A percentile compares a stretch with the other conserved stretches of the same genome.
Evolutionary conservation across 2,888 invertebrate genomes (phyloP).

Genomic region (Polietes domitor): DNA sequence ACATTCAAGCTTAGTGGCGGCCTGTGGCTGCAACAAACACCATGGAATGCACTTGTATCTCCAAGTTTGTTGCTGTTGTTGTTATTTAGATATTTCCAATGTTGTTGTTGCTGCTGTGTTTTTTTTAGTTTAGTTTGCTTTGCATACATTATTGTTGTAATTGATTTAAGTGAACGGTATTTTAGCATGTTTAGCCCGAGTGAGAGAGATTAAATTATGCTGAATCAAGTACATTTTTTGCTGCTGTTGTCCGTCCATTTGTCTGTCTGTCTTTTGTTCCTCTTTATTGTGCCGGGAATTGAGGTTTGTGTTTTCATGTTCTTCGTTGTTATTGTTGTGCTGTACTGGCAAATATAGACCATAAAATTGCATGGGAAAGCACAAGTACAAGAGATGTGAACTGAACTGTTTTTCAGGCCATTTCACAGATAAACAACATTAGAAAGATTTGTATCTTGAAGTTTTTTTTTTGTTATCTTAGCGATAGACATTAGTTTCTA

Average conservation of each 20-base stretch:
- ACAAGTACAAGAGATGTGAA: neutral
- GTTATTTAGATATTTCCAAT: slow-evolving; percentile 16
- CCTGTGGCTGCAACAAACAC: slow-evolving; percentile 13
- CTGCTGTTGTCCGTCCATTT: neutral
- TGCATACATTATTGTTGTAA: slow-evolving; percentile 59
- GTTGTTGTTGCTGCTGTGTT: slow-evolving; percentile 36
- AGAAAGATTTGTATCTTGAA: no score
- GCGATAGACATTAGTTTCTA: no score
- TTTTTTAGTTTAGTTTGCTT: slow-evolving; percentile 25
- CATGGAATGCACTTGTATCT: slow-evolving; percentile 61
- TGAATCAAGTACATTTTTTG: slow-evolving; percentile 53
- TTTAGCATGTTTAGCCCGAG: slow-evolving; percentile 51
- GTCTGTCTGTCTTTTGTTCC: neutral
- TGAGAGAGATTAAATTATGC: slow-evolving; percentile 56
- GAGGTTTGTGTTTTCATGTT: slow-evolving; percentile 25
- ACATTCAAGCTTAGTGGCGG: slow-evolving; percentile 1
- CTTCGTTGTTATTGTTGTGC: neutral
- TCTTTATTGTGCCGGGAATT: slow-evolving; percentile 21
- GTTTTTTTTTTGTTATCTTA: no score
- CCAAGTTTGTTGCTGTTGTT: slow-evolving; percentile 28
- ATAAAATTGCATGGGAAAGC: slow-evolving; percentile 28
- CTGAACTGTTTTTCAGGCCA: neutral
- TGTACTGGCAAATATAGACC: slow-evolving; percentile 12
- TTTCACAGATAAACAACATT: no score
- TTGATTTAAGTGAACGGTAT: slow-evolving; percentile 64